Evolutionary conservation across 2,113 vertebrate species (phyloP).

Genomic region (Saguinus imperator): DNA sequence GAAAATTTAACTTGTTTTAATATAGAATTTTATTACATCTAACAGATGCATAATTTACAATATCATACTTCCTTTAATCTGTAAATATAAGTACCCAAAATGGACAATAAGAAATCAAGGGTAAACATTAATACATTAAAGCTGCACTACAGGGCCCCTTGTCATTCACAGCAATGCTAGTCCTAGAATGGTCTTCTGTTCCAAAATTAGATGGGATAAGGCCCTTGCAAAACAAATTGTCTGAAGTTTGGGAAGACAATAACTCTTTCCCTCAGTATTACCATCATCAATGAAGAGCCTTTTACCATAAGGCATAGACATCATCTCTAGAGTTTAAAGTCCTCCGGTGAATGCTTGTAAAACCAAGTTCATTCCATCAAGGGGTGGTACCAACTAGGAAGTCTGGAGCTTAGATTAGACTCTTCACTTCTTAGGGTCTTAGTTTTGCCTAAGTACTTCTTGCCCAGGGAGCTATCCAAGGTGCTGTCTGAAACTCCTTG

Average conservation of each 20-base stretch:
- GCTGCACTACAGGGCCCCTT: neutral
- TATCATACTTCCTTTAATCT: neutral
- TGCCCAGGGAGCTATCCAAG: slow-evolving; percentile 74
- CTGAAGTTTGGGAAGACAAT: neutral
- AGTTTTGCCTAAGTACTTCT: neutral
- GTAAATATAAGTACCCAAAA: neutral
- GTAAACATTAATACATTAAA: neutral
- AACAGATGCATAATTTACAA: neutral
- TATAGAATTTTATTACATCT: neutral
- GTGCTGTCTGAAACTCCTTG: slow-evolving; percentile 58
- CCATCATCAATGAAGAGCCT: neutral
- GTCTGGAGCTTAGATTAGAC: neutral
- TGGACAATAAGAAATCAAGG: neutral
- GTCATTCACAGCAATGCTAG: neutral
- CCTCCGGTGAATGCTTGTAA: neutral
- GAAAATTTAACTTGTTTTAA: slow-evolving; percentile 39
- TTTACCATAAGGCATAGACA: neutral
- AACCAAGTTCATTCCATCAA: neutral
- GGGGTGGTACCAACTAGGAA: neutral
- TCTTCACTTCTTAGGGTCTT: neutral
- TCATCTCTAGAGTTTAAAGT: neutral
- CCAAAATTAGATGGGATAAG: neutral
- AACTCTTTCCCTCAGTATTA: neutral
- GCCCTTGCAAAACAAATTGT: slow-evolving; percentile 12
- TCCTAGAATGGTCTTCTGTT: neutral